Conservation (phyloP, 2,888 invertebrate species). For the Trichopria drosophilae region DNA sequence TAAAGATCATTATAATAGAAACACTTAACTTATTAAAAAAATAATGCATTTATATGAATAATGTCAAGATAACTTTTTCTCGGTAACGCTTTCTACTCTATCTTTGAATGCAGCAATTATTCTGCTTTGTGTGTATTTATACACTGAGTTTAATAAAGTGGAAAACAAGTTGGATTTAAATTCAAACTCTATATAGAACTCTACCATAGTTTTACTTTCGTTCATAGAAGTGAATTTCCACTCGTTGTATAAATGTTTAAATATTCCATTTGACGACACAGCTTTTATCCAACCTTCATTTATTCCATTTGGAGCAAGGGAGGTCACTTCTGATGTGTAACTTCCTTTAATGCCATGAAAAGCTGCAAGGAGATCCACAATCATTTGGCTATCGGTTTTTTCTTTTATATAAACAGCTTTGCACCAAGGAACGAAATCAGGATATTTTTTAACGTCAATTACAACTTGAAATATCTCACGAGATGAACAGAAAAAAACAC, state of each 20-base stretch:
- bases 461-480: conserved; percentile 17
- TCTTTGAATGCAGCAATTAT: conserved; percentile 22
- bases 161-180: conserved; percentile 18
- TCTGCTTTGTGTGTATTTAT: conserved; percentile 18
- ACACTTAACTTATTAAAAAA: conserved; percentile 19
- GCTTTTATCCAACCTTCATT: conserved; percentile 21
- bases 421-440: conserved; percentile 22
- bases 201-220: conserved; percentile 20
- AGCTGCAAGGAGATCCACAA: conserved; percentile 19
- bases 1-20: conserved; percentile 18
- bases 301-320: conserved; percentile 17
- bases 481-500: conserved; percentile 15
- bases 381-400: conserved; percentile 17
- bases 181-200: conserved; percentile 20
- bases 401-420: conserved; percentile 21
- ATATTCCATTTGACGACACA: conserved; percentile 20
- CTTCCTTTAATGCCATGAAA: conserved; percentile 19
- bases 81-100: conserved; percentile 17
- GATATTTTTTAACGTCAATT: conserved; percentile 18
- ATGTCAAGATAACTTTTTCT: conserved; percentile 20
- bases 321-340: conserved; percentile 16
- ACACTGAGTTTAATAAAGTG: conserved; percentile 19
- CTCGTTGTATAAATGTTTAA: conserved; percentile 17
- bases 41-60: conserved; percentile 15
- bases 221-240: conserved; percentile 18